Percentiles rank a stretch among this genome's conserved stretches.
phyloP scores from a whole-genome alignment of 1,140 invertebrate genomes.

The Dendroctonus valens region DNA sequence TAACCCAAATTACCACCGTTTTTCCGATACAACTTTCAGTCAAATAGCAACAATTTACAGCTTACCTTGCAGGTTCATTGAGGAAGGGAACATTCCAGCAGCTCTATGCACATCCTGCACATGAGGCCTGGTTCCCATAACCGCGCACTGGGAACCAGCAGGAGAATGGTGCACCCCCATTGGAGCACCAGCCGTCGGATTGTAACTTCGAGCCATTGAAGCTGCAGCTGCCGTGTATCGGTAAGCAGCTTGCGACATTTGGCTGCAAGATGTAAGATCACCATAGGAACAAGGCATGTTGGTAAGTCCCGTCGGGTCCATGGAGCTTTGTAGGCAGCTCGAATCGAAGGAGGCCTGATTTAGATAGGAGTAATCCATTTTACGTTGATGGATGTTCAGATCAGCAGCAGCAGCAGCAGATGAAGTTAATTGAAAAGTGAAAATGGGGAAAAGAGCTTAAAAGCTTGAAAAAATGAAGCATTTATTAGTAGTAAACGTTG shows the following conservation, averaged over 20 bases:
- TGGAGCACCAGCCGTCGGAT: slow-evolving; percentile 51
- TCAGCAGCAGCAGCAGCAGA: too few relatives aligned
- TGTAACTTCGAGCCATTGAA: slow-evolving; percentile 54
- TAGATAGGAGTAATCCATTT: slow-evolving; percentile 71
- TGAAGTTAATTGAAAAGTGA: too few relatives aligned
- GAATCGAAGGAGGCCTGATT: slow-evolving; percentile 70
- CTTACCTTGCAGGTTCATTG: slow-evolving; percentile 66
- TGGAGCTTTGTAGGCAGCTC: slow-evolving; percentile 61
- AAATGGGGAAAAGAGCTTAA: neutral
- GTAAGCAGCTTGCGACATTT: slow-evolving; percentile 79
- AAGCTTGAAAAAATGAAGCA: neutral
- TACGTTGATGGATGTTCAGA: neutral
- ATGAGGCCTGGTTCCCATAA: slow-evolving; percentile 58
- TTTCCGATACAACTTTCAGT: neutral
- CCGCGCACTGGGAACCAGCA: slow-evolving; percentile 57
- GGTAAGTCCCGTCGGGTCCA: slow-evolving; percentile 59
- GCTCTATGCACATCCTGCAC: slow-evolving; percentile 59
- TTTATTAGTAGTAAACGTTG: neutral
- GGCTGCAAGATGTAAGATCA: slow-evolving; percentile 80
- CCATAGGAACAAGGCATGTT: slow-evolving; percentile 78
- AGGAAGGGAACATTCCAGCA: slow-evolving; percentile 60
- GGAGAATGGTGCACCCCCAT: slow-evolving; percentile 55
- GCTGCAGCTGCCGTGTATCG: slow-evolving; percentile 64
- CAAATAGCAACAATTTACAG: slow-evolving; percentile 17
- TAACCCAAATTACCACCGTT: neutral